Conservation (phyloP, 2,113 vertebrate species). For the Nibea coibor region DNA sequence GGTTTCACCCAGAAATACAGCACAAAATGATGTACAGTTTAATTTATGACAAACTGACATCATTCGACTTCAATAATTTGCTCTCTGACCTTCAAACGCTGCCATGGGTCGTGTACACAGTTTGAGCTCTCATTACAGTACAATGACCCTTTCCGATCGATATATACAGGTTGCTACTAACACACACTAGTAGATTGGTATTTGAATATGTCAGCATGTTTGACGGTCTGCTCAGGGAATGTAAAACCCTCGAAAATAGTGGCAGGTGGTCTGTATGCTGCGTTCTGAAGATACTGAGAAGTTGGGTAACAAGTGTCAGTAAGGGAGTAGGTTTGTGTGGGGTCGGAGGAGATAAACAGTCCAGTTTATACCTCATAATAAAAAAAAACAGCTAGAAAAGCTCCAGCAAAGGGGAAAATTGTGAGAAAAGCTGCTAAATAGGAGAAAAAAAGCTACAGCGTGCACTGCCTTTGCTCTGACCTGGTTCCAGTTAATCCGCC, state of each 20-base stretch:
- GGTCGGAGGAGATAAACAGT: conserved; percentile 36
- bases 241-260: conserved; percentile 40
- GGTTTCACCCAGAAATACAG: background rate
- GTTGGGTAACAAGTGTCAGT: conserved; percentile 24
- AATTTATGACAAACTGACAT: background rate
- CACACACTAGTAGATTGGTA: background rate
- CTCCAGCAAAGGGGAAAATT: conserved; percentile 21
- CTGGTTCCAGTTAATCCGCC: conserved; percentile 77
- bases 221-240: conserved; percentile 21
- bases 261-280: conserved; percentile 25
- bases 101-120: background rate
- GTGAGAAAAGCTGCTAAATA: conserved; percentile 53
- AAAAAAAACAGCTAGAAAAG: conserved; percentile 28
- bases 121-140: conserved; percentile 1
- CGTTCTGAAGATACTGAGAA: conserved; percentile 18
- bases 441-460: conserved; percentile 60
- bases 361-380: conserved; percentile 28
- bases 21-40: background rate
- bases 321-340: conserved; percentile 1
- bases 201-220: conserved; percentile 8
- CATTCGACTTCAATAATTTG: background rate
- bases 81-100: background rate
- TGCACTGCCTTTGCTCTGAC: conserved; percentile 73
- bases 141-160: background rate
- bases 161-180: background rate